Conservation (phyloP, 1,140 invertebrate species). For the Megalonaias nervosa region DNA sequence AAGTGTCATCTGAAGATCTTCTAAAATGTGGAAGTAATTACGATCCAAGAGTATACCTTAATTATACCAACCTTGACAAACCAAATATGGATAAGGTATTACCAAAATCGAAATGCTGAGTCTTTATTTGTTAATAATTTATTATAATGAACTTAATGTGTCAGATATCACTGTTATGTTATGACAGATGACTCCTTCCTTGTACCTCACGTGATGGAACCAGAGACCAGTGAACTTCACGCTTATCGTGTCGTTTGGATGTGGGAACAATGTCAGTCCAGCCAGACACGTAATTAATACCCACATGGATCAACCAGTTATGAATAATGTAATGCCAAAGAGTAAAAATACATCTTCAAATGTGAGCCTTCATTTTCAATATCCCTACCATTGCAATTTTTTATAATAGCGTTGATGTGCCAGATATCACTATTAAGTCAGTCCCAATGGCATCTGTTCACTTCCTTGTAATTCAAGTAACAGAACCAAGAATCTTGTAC, state of each 20-base stretch:
- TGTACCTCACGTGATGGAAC: background rate
- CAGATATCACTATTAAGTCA: background rate
- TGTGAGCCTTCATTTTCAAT: background rate
- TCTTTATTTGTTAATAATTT: background rate
- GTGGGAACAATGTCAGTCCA: too few species aligned
- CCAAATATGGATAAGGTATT: slow-evolving; percentile 39
- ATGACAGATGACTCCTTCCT: too few species aligned
- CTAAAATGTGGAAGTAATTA: slow-evolving; percentile 85
- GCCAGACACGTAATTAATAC: too few species aligned
- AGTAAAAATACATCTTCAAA: background rate
- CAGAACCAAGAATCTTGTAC: background rate
- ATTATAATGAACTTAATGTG: background rate
- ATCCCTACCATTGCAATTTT: background rate
- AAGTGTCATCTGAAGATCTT: slow-evolving; percentile 25
- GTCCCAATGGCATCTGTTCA: background rate
- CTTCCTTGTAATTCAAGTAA: background rate
- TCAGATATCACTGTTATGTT: background rate
- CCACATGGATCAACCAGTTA: too few species aligned
- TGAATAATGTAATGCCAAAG: background rate
- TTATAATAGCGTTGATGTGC: background rate
- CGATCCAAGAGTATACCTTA: slow-evolving; percentile 71
- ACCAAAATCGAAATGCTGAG: too few species aligned
- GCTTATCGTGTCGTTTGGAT: too few species aligned
- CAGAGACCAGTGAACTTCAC: too few species aligned
- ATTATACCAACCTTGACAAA: slow-evolving; percentile 45